Conservation (phyloP, 1,140 invertebrate species). For the Bombus balteatus region DNA sequence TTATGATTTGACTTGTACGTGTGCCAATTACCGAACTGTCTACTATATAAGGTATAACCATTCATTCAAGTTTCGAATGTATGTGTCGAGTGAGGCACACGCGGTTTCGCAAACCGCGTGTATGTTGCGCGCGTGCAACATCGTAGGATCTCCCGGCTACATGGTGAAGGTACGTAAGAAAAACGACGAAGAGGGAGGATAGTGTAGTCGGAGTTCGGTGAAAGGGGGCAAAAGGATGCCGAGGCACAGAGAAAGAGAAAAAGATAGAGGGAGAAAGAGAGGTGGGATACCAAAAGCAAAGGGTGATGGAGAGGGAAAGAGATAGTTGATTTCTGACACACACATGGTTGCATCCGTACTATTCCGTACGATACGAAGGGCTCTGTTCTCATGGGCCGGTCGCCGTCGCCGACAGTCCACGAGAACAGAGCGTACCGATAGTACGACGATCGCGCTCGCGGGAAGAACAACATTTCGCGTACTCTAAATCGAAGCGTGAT, state of each 20-base stretch:
- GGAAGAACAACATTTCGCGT: conserved; percentile 38
- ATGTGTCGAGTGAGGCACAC: background rate
- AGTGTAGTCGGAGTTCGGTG: conserved; percentile 27
- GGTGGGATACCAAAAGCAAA: background rate
- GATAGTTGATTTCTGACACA: conserved; percentile 79
- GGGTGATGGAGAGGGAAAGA: conserved; percentile 5
- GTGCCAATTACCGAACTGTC: background rate
- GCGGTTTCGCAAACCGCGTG: conserved; percentile 28
- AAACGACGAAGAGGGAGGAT: conserved; percentile 13
- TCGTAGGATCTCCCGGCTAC: conserved; percentile 5
- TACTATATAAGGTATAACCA: conserved; percentile 12
- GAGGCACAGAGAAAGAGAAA: conserved; percentile 5
- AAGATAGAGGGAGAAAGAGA: background rate
- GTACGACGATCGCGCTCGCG: conserved; percentile 41
- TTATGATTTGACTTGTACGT: background rate
- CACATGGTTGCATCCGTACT: conserved; percentile 73
- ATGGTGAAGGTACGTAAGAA: conserved; percentile 33
- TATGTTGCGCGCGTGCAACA: conserved; percentile 8
- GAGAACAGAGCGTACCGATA: conserved; percentile 34
- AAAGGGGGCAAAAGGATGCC: conserved; percentile 34
- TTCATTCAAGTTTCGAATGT: conserved; percentile 35
- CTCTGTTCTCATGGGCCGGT: conserved; percentile 34
- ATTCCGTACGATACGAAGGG: conserved; percentile 60
- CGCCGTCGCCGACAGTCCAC: conserved; percentile 25
- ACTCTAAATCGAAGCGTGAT: conserved; percentile 21